phyloP scores from a whole-genome alignment of 2,797 vertebrate genomes.

The Argyrosomus regius region DNA sequence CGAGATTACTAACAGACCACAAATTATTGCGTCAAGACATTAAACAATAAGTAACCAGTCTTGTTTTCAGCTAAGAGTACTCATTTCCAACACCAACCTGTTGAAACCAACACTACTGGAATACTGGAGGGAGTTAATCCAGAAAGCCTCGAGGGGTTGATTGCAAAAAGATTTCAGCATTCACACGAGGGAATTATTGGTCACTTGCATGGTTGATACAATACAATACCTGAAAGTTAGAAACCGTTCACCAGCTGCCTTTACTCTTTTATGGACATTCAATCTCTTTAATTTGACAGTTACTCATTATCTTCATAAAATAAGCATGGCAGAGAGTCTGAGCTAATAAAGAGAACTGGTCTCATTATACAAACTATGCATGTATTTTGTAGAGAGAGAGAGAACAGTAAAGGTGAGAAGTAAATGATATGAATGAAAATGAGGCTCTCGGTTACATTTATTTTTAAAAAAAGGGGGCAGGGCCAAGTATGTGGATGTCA shows the following conservation, averaged over 20 bases:
- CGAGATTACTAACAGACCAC: background rate
- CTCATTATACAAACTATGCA: background rate
- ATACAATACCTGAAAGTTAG: background rate
- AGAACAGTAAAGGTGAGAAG: slow-evolving; percentile 3
- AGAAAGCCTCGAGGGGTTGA: slow-evolving; percentile 12
- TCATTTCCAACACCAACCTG: slow-evolving; percentile 2
- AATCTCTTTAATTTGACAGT: background rate
- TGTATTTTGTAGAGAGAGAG: background rate
- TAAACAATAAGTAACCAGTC: slow-evolving; percentile 25
- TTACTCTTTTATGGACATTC: background rate
- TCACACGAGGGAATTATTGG: slow-evolving; percentile 40
- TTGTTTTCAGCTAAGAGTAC: background rate
- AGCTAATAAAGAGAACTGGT: background rate
- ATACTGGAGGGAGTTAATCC: slow-evolving; percentile 27
- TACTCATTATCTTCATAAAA: background rate
- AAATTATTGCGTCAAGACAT: slow-evolving; percentile 14
- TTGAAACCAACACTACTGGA: slow-evolving; percentile 48
- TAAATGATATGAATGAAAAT: slow-evolving; percentile 26
- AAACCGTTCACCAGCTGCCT: background rate
- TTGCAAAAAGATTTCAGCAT: slow-evolving; percentile 23
- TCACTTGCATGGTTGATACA: slow-evolving; percentile 7
- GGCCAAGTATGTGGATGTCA: slow-evolving; percentile 1
- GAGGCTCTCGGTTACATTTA: background rate
- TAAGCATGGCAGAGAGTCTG: background rate
- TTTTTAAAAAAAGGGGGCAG: slow-evolving; percentile 8